A percentile compares a stretch with the other conserved stretches of the same genome.
Evolutionary conservation across 2,888 invertebrate genomes (phyloP).

Genomic region (Epinotia demarniana): DNA sequence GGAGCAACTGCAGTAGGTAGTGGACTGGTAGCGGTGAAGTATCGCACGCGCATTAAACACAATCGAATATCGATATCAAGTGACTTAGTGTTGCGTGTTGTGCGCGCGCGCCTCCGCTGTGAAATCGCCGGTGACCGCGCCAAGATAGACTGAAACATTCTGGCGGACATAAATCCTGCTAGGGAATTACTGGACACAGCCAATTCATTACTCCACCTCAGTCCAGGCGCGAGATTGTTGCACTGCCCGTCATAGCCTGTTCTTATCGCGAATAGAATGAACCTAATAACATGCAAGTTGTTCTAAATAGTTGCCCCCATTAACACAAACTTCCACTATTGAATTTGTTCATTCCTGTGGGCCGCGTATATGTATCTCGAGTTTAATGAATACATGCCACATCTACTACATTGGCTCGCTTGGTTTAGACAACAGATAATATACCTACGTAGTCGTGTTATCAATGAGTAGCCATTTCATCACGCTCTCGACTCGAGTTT

Average conservation of each 20-base stretch:
- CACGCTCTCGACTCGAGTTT: constrained; percentile 12
- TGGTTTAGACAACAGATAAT: neutral
- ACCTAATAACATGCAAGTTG: constrained; percentile 37
- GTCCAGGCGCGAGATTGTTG: constrained; percentile 42
- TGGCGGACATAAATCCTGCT: constrained; percentile 49
- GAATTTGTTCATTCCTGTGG: constrained; percentile 25
- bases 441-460: neutral
- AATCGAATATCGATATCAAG: constrained; percentile 60
- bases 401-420: neutral
- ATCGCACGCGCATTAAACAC: constrained; percentile 57
- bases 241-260: constrained; percentile 39
- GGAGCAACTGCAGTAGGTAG: constrained; percentile 38
- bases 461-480: constrained; percentile 12
- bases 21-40: constrained; percentile 50
- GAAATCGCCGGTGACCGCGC: constrained; percentile 57
- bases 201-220: constrained; percentile 43
- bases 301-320: constrained; percentile 33
- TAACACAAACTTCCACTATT: constrained; percentile 26
- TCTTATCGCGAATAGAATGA: constrained; percentile 37
- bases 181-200: constrained; percentile 48
- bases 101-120: constrained; percentile 52
- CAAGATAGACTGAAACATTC: constrained; percentile 56
- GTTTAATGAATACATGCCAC: constrained; percentile 3
- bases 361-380: constrained; percentile 9
- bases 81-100: constrained; percentile 61